phyloP scores from a whole-genome alignment of 64 coral and sea anemone genomes.

The Pocillopora damicornis region DNA sequence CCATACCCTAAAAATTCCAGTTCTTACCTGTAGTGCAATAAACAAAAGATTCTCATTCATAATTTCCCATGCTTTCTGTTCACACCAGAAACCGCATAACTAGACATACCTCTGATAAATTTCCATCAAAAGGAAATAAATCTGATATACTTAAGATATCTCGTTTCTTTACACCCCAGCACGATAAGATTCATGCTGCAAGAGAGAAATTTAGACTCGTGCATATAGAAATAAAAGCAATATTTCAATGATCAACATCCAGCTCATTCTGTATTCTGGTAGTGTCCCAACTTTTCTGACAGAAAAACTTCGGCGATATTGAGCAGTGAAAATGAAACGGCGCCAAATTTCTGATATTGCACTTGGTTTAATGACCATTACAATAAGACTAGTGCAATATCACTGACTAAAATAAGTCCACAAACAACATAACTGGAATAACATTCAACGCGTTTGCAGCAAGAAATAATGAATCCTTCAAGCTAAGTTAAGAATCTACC shows the following conservation, averaged over 20 bases:
- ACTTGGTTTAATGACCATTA: not conserved
- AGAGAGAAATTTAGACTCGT: not conserved
- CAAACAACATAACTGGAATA: not conserved
- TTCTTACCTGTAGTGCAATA: slow-evolving; percentile 12
- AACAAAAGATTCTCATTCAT: slow-evolving; percentile 3
- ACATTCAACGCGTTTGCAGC: not conserved
- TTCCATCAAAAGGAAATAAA: not conserved
- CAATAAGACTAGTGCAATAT: not conserved
- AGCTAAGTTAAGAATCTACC: not conserved
- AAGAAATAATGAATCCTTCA: not conserved
- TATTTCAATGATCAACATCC: not conserved
- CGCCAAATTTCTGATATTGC: slow-evolving; percentile 13
- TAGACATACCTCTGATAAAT: not conserved
- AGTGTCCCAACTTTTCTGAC: not conserved
- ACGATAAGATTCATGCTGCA: not conserved
- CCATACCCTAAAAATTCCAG: not conserved
- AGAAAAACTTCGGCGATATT: slow-evolving; percentile 9
- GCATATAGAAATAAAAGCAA: not conserved
- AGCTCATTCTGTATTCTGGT: slow-evolving; percentile 23
- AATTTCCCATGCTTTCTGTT: not conserved
- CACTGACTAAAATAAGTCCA: not conserved
- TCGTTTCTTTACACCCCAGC: not conserved
- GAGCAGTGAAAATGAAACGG: not conserved
- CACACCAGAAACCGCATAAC: not conserved
- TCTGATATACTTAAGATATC: not conserved